phyloP scores from a whole-genome alignment of 2,888 invertebrate genomes.

The Synergus laeviventris region DNA sequence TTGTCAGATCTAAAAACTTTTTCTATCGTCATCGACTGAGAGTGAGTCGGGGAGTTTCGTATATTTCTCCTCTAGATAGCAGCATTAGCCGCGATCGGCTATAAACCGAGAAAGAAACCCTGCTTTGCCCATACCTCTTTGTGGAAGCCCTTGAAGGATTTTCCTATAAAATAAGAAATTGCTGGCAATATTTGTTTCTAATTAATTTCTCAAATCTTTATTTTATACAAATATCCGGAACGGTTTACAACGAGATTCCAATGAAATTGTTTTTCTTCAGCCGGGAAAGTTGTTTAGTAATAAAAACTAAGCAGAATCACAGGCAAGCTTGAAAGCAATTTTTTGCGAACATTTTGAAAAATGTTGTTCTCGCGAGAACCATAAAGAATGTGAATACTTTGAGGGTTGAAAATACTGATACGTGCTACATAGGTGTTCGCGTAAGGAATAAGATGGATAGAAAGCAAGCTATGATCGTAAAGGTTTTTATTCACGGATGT shows the following conservation, averaged over 20 bases:
- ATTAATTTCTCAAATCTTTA: no score
- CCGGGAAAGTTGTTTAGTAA: no score
- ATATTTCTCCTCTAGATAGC: constrained; percentile 9
- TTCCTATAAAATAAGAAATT: no score
- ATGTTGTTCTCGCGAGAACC: constrained; percentile 25
- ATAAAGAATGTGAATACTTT: constrained; percentile 21
- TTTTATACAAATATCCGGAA: no score
- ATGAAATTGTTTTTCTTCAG: no score
- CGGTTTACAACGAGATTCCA: no score
- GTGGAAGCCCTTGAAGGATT: no score
- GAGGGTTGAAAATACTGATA: constrained; percentile 27
- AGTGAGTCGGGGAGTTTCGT: not conserved
- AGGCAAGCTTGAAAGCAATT: constrained; percentile 5
- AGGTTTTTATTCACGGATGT: constrained; percentile 18
- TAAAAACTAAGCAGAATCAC: not conserved
- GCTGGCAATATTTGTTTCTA: no score
- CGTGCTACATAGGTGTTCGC: not conserved
- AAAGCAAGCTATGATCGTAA: constrained; percentile 25
- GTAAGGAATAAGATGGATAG: constrained; percentile 25
- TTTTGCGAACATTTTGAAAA: constrained; percentile 9
- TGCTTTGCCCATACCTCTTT: no score
- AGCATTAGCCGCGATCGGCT: constrained; percentile 9
- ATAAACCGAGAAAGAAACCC: not conserved
- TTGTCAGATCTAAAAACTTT: no score
- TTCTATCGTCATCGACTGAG: not conserved